phyloP scores from a whole-genome alignment of 1,140 invertebrate genomes.

The Berghia stephanieae region DNA sequence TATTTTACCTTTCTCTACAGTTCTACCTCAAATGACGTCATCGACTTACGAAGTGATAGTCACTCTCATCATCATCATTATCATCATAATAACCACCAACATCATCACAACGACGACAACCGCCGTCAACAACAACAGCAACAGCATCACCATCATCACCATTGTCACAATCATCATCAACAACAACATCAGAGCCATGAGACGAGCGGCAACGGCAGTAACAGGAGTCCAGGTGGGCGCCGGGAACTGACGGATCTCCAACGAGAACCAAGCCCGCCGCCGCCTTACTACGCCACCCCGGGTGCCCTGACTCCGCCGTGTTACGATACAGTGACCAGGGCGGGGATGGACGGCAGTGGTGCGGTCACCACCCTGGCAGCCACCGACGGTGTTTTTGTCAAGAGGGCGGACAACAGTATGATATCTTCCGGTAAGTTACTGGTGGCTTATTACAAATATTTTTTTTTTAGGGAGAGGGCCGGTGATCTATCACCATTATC shows the following conservation, averaged over 20 bases:
- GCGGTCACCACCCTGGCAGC: conserved; percentile 70
- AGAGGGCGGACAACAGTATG: too few species aligned
- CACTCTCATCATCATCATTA: too few species aligned
- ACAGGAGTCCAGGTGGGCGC: conserved; percentile 37
- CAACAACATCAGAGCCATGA: too few species aligned
- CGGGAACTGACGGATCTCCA: conserved; percentile 39
- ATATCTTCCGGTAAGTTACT: too few species aligned
- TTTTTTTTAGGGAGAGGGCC: too few species aligned
- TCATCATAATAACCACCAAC: too few species aligned
- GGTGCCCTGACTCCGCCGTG: conserved; percentile 40
- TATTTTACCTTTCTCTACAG: not conserved
- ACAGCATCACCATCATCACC: too few species aligned
- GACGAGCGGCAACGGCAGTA: conserved; percentile 43
- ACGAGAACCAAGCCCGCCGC: conserved; percentile 43
- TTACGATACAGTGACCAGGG: conserved; percentile 53
- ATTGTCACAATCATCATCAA: too few species aligned
- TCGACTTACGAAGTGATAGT: too few species aligned
- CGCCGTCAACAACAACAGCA: too few species aligned
- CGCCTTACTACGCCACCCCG: conserved; percentile 42
- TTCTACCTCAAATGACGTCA: conserved; percentile 40
- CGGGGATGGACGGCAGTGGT: conserved; percentile 68
- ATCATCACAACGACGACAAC: too few species aligned
- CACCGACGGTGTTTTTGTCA: conserved; percentile 44
- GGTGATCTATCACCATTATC: not conserved
- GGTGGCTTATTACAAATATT: too few species aligned